Conservation (phyloP, 2,797 vertebrate species). For the Sebastolobus altivelis region DNA sequence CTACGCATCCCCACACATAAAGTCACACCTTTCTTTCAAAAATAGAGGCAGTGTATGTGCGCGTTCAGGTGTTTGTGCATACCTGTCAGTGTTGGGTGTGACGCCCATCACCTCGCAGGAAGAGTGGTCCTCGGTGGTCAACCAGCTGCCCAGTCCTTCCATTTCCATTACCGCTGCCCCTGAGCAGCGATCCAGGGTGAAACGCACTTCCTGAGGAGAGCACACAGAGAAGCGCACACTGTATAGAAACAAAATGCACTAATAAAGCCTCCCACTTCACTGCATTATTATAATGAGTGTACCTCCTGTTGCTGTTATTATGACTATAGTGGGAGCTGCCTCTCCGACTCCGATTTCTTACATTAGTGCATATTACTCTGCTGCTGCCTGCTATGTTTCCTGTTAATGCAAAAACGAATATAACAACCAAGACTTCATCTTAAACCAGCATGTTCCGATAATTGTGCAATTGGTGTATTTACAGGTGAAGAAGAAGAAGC, state of each 20-base stretch:
- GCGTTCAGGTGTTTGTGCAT: not conserved
- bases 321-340: not conserved
- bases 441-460: not conserved
- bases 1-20: not conserved
- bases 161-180: slow-evolving; percentile 86
- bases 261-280: not conserved
- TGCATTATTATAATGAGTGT: not conserved
- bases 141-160: slow-evolving; percentile 89
- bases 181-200: slow-evolving; percentile 89
- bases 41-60: not conserved
- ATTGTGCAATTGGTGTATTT: not conserved
- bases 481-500: not conserved
- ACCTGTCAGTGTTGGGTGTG: slow-evolving; percentile 86
- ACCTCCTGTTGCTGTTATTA: slow-evolving; percentile 18
- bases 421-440: not conserved
- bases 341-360: slow-evolving; percentile 28
- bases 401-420: not conserved
- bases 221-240: not conserved
- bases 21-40: not conserved
- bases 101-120: slow-evolving; percentile 87
- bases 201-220: slow-evolving; percentile 83
- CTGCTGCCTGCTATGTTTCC: slow-evolving; percentile 14
- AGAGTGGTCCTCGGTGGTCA: slow-evolving; percentile 88
- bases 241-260: not conserved
- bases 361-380: slow-evolving; percentile 17